Percentiles rank a stretch among this genome's conserved stretches.
Conservation (phyloP, 2,888 invertebrate species). For the Galeopsomyia nigrocyanea region DNA sequence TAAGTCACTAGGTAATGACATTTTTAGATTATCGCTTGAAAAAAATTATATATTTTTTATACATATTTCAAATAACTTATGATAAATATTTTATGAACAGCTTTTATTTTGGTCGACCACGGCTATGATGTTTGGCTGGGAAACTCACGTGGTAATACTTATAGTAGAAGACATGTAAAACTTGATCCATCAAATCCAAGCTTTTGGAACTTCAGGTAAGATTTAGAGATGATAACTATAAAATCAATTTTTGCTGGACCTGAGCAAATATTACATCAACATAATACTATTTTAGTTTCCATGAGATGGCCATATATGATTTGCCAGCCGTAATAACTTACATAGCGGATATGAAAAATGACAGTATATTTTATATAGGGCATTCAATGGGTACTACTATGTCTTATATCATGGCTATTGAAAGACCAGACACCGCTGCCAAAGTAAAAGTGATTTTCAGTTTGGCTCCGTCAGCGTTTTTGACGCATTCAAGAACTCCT, state of each 20-base stretch:
- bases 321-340: slow-evolving; percentile 77
- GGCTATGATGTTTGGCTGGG: slow-evolving; percentile 72
- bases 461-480: slow-evolving; percentile 79
- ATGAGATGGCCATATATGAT: slow-evolving; percentile 90
- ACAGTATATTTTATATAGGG: slow-evolving; percentile 57
- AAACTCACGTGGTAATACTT: slow-evolving; percentile 76
- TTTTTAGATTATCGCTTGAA: too few species aligned
- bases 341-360: slow-evolving; percentile 65
- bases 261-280: too few species aligned
- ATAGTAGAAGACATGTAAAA: slow-evolving; percentile 71
- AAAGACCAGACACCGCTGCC: too few species aligned
- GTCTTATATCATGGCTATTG: slow-evolving; percentile 79
- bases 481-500: slow-evolving; percentile 5
- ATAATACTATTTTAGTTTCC: slow-evolving; percentile 77
- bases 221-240: background rate
- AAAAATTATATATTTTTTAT: too few species aligned
- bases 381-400: slow-evolving; percentile 77
- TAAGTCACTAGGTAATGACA: too few species aligned
- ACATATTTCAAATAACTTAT: too few species aligned
- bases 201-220: slow-evolving; percentile 66
- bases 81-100: too few species aligned
- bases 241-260: background rate
- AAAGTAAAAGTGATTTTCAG: slow-evolving; percentile 76
- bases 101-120: slow-evolving; percentile 59
- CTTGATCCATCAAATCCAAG: slow-evolving; percentile 58